phyloP scores from a whole-genome alignment of 2,113 vertebrate genomes.

The Equus quagga region DNA sequence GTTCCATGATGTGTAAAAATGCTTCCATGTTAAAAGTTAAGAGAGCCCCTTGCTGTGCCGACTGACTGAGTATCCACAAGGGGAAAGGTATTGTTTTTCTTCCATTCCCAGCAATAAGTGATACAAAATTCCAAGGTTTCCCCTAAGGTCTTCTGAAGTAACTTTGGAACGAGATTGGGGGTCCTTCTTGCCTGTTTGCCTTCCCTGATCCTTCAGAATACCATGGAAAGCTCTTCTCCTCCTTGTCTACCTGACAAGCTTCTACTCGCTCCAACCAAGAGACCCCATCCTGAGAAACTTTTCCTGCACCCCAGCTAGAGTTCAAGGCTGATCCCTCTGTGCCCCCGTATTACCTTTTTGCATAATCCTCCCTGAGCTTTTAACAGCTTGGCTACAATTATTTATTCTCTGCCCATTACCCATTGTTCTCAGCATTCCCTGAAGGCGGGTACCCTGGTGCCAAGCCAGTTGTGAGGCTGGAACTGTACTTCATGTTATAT shows the following conservation, averaged over 20 bases:
- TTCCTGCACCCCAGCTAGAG: not conserved
- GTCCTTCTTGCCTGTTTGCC: not conserved
- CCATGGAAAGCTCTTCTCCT: not conserved
- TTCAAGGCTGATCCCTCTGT: not conserved
- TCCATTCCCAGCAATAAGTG: not conserved
- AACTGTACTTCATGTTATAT: not conserved
- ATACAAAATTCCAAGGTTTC: constrained; percentile 54
- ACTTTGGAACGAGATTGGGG: not conserved
- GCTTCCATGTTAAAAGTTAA: constrained; percentile 47
- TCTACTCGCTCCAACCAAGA: not conserved
- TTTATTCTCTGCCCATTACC: not conserved
- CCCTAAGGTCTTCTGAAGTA: not conserved
- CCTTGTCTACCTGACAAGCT: not conserved
- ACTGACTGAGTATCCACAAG: not conserved
- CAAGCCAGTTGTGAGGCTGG: not conserved
- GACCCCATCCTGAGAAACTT: not conserved
- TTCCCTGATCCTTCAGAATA: constrained; percentile 38
- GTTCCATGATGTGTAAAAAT: constrained; percentile 23
- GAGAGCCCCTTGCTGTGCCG: not conserved
- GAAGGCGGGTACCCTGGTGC: not conserved
- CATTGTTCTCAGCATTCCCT: not conserved
- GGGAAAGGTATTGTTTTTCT: not conserved
- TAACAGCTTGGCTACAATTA: not conserved
- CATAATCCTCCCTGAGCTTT: not conserved
- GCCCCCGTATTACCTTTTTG: not conserved